Evolutionary conservation across 2,888 invertebrate species (phyloP).

Genomic region (Harpalus rubripes): DNA sequence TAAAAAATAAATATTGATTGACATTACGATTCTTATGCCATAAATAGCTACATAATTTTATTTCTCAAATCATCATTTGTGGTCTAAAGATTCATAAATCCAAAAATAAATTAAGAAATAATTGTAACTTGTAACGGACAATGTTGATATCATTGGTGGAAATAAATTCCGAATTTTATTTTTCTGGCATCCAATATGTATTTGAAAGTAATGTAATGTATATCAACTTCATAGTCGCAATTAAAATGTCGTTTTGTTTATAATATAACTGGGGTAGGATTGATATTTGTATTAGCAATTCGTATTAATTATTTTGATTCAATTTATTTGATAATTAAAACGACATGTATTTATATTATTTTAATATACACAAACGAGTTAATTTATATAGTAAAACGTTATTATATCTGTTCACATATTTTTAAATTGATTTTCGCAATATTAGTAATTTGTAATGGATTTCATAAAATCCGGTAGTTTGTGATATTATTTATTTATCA

Average conservation of each 20-base stretch:
- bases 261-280: constrained; percentile 1
- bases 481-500: constrained; percentile 31
- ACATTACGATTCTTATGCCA: too few relatives aligned
- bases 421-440: constrained; percentile 45
- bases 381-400: constrained; percentile 44
- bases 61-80: too few relatives aligned
- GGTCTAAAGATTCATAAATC: too few relatives aligned
- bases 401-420: constrained; percentile 38
- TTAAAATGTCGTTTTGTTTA: constrained; percentile 30
- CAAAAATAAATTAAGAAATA: too few relatives aligned
- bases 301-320: constrained; percentile 60
- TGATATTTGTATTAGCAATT: constrained; percentile 46
- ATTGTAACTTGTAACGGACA: too few relatives aligned
- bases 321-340: constrained; percentile 60
- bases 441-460: constrained; percentile 35
- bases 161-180: too few relatives aligned
- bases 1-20: too few relatives aligned
- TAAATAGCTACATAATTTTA: too few relatives aligned
- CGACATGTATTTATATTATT: constrained; percentile 52
- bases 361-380: constrained; percentile 37
- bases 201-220: too few relatives aligned
- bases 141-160: too few relatives aligned
- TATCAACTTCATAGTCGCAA: constrained; percentile 1
- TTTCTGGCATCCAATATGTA: too few relatives aligned
- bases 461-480: constrained; percentile 15